Base-by-base conservation (phyloP, 2,888 invertebrate species). In the Rhodophaea formosa region DNA sequence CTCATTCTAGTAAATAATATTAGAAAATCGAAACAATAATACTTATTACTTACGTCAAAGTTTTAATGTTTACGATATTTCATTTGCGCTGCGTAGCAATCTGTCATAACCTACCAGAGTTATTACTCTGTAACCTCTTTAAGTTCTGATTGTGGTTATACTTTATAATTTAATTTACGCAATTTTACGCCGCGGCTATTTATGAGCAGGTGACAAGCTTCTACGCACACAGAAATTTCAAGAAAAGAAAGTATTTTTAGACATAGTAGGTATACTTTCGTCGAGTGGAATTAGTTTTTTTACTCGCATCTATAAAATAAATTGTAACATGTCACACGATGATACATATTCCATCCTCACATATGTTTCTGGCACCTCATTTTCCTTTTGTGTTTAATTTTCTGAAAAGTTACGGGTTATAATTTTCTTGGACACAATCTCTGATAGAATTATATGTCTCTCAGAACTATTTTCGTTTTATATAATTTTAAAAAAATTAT, bases 141-240 rank as follows among this genome's bases (percentile, higher is more conserved):
- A 39, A 12, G 10, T 35, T 12, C 5, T 12, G 39, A 39, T 39
- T 39, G 39, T 39, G 39, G 39, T 39, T 39, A 39, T 61, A 56
- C 51, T 59, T 60, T 57, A 62, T 62, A 65, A 66, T 62, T 64
- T 61, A 60, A 61, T 63, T 62, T 59, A 62, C 47, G 30, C 35
- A 42, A 16, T 49, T 42, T 47, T 32, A 8, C 30, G 15, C 15
- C 39, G 39, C 17, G n/a, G 17, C 23, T 46, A 46, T n/a, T 16
- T 46, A 46, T 46, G 16, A 10, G 39, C 39, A 12, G 39, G 8
- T 12, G 35, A 23, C 35, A 35, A 35, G 35, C 10, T 35, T 8
- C 12, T 12, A 35, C 35, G 35, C 35, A 39, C 39, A 39, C 10
- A n/a, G 39, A n/a, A 39, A 2, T 39, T 39, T 39, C 12, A 1